A percentile compares a stretch with the other conserved stretches of the same genome.
Conservation (phyloP, 2,113 vertebrate genomes). For the Alexandromys fortis region DNA sequence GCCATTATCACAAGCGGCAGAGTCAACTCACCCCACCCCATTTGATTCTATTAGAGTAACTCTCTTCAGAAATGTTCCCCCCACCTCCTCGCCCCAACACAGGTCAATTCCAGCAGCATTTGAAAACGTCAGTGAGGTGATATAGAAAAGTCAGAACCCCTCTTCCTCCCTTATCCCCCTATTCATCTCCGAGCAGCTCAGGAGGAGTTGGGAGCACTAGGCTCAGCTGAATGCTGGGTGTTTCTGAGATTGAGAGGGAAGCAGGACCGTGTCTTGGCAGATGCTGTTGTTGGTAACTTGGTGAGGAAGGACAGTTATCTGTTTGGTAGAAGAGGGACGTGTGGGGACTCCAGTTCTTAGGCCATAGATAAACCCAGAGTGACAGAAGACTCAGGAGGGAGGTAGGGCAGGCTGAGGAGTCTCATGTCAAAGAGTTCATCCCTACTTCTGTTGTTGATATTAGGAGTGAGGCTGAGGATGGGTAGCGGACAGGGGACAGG, state of each 20-base stretch:
- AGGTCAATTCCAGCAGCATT: not conserved
- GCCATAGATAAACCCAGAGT: not conserved
- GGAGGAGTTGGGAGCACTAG: not conserved
- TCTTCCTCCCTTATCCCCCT: not conserved
- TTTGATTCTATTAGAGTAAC: not conserved
- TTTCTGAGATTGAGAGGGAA: not conserved
- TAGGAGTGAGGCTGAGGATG: not conserved
- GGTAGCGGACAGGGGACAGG: not conserved
- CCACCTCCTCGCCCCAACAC: fast-evolving
- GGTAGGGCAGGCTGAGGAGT: too few species aligned
- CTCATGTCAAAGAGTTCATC: not conserved
- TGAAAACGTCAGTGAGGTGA: not conserved
- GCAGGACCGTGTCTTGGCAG: not conserved
- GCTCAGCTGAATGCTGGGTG: not conserved
- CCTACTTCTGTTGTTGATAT: not conserved
- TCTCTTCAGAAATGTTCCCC: not conserved
- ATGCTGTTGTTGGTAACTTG: not conserved
- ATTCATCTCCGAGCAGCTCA: not conserved
- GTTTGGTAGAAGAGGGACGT: too few species aligned
- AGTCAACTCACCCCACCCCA: not conserved
- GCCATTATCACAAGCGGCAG: not conserved
- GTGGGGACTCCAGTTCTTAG: not conserved
- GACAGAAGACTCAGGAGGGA: not conserved
- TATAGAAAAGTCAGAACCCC: not conserved
- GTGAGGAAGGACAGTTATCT: not conserved